These are phyloP conservation scores for Drosophila subsilvestris DNA, from an alignment of 2,888 invertebrate genomes.

Conservation along the genomic window DNA sequence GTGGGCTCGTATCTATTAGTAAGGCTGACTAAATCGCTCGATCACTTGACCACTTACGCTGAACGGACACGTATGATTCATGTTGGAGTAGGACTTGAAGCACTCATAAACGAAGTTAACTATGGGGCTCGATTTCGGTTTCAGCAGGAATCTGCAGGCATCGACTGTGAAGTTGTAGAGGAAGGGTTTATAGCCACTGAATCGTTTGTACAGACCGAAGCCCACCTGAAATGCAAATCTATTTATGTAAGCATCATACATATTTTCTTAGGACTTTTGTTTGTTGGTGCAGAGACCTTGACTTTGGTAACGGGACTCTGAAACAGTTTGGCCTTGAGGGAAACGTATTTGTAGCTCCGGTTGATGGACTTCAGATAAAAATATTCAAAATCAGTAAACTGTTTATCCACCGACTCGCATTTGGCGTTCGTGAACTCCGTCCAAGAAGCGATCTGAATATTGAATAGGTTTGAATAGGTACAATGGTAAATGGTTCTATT, in stretches of 20 bases:
- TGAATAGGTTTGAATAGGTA: no score
- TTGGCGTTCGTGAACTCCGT: constrained; percentile 2
- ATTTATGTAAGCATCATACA: no score
- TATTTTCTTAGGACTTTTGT: no score
- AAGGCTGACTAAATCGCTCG: neutral
- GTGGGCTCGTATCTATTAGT: neutral
- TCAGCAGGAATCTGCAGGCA: neutral
- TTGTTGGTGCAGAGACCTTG: neutral
- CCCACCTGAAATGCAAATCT: neutral
- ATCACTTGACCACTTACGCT: neutral
- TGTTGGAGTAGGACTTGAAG: neutral
- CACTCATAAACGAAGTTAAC: neutral
- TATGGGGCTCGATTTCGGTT: neutral
- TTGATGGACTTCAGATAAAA: neutral
- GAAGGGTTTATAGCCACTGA: neutral
- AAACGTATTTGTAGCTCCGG: no score
- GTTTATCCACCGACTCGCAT: neutral
- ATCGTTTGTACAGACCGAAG: constrained; percentile 1
- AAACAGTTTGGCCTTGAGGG: neutral
- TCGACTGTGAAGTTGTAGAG: constrained; percentile 1
- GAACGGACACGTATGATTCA: constrained; percentile 2
- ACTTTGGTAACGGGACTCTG: neutral
- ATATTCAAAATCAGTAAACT: constrained; percentile 1
- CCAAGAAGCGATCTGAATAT: neutral
- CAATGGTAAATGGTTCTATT: no score